Conservation (phyloP, 2,888 invertebrate genomes). For the Volucella inanis region DNA sequence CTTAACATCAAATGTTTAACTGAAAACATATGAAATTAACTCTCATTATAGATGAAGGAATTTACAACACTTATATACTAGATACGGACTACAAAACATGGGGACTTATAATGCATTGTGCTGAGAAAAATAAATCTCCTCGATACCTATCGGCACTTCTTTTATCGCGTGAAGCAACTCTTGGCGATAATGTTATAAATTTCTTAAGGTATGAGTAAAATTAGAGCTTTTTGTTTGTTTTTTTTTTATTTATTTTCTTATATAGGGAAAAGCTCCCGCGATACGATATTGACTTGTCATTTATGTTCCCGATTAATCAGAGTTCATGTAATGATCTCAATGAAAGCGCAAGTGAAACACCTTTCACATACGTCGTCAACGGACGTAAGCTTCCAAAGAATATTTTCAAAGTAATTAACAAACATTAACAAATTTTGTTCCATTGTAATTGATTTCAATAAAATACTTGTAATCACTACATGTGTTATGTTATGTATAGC, state of each 20-base stretch:
- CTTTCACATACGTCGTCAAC: conserved; percentile 81
- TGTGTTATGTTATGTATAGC: too few species aligned
- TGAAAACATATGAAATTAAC: background rate
- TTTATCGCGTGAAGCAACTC: conserved; percentile 86
- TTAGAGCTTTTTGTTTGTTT: background rate
- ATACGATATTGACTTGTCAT: conserved; percentile 93
- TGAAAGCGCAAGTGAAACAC: conserved; percentile 81
- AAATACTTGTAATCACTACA: background rate
- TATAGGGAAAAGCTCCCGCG: conserved; percentile 83
- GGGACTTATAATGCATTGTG: conserved; percentile 93
- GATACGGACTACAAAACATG: conserved; percentile 93
- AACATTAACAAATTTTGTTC: conserved; percentile 33
- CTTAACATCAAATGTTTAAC: background rate
- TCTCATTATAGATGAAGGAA: conserved; percentile 88
- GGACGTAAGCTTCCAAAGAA: conserved; percentile 78
- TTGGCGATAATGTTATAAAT: conserved; percentile 85
- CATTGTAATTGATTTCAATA: conserved; percentile 12
- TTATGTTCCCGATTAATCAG: conserved; percentile 92
- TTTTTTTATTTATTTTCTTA: too few species aligned
- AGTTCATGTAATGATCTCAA: conserved; percentile 83
- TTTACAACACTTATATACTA: conserved; percentile 93
- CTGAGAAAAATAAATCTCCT: conserved; percentile 90
- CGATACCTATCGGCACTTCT: conserved; percentile 93
- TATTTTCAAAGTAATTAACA: conserved; percentile 79
- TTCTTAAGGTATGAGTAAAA: conserved; percentile 79